Base-by-base conservation (phyloP, 2,888 invertebrate species). In the Lycophotia porphyrea region DNA sequence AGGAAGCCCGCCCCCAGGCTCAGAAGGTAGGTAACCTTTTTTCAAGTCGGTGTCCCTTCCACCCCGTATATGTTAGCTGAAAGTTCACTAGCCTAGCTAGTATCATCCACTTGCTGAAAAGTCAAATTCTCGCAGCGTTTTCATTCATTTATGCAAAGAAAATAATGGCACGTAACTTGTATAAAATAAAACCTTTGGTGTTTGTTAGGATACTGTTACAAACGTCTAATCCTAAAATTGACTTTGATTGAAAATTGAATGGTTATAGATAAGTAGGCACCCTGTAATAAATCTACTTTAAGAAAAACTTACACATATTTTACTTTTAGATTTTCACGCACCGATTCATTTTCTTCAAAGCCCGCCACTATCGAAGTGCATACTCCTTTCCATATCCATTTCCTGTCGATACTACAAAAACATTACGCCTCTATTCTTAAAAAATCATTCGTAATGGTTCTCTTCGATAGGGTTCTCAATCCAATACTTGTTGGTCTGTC, bases 361-460 rank as follows among this genome's bases (percentile, higher is more conserved):
- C 65, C 36, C 61, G 47, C 70, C 58, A 42, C 73, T 55, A 76
- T 76, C 58, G 27, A 72, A 84, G 78, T 82, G 72, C 70, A 76
- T 69, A 66, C 49, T 82, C 71, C 68, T 77, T 67, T 70, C 42
- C 67, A 80, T 80, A 76, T 80, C 82, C 69, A 82, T 88, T 90
- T 89, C 87, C 84, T 82, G 74, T 79, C 84, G 75, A 84, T 85
- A 86, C 79, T 75, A 84, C 76, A 85, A 88, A 88, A 88, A 88
- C 87, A 88, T 86, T 88, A 90, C 84, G 81, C 81, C 84, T 85
- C 61, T 74, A 77, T 86, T 87, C 86, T 87, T 86, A 81, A 87
- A 85, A 89, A 87, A 86, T 77, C 84, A 85, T 84, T 81, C 83
- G 81, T 85, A 84, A 87, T 84, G 84, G 84, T 80, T 80, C 66